Conservation (phyloP, 2,113 vertebrate genomes). For the Eleginops maclovinus region DNA sequence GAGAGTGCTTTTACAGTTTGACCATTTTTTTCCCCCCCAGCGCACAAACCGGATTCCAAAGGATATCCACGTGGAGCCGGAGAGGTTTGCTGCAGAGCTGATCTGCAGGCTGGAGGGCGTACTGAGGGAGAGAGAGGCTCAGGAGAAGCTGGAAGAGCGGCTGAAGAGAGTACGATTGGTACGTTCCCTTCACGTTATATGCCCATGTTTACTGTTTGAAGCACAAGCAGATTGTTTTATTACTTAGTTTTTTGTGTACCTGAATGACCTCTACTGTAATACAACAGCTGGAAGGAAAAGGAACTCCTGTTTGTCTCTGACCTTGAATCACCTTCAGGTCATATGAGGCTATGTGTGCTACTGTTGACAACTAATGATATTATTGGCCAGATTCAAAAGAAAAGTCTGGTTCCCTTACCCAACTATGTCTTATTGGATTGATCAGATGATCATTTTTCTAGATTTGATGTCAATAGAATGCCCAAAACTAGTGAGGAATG, state of each 20-base stretch:
- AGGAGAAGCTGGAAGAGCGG: slow-evolving; percentile 91
- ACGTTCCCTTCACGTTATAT: slow-evolving; percentile 5
- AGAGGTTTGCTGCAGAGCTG: slow-evolving; percentile 94
- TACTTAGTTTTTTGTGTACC: not conserved
- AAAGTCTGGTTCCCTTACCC: not conserved
- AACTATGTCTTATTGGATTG: no score
- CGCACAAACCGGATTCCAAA: slow-evolving; percentile 93
- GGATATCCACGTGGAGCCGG: slow-evolving; percentile 93
- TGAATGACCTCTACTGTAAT: not conserved
- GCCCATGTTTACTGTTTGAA: slow-evolving; percentile 9
- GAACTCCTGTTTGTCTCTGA: not conserved
- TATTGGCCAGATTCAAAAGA: not conserved
- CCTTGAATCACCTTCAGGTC: slow-evolving; percentile 1
- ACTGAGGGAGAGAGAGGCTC: slow-evolving; percentile 89
- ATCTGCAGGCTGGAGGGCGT: slow-evolving; percentile 93
- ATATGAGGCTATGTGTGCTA: not conserved
- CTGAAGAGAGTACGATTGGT: slow-evolving; percentile 91
- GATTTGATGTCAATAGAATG: no score
- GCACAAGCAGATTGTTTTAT: slow-evolving; percentile 17
- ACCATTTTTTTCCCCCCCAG: slow-evolving; percentile 70
- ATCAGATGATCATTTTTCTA: not conserved
- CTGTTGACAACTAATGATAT: slow-evolving; percentile 15
- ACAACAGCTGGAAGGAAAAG: not conserved
- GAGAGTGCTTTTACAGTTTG: slow-evolving; percentile 23
- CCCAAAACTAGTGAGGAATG: no score